Evolutionary conservation across 2,113 vertebrate species (phyloP).

Genomic region (Plectropomus leopardus): DNA sequence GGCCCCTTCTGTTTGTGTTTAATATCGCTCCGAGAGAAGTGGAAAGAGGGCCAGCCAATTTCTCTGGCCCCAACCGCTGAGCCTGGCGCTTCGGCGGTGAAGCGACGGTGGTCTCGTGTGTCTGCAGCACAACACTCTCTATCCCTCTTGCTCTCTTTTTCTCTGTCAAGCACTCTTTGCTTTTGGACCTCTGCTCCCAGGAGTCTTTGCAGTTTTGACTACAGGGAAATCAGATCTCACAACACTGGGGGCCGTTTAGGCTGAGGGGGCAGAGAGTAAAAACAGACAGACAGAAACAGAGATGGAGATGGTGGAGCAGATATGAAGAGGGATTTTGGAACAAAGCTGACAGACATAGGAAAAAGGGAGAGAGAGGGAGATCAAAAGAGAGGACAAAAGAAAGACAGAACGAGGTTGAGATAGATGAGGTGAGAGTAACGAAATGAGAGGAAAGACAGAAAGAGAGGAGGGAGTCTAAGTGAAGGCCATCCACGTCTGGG

Average conservation of each 20-base stretch:
- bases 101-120: conserved; percentile 67
- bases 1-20: conserved; percentile 95
- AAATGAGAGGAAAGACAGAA: conserved; percentile 42
- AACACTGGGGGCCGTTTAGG: conserved; percentile 63
- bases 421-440: conserved; percentile 69
- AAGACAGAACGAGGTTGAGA: conserved; percentile 29
- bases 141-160: background rate
- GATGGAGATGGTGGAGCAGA: conserved; percentile 42
- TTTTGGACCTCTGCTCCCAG: conserved; percentile 52
- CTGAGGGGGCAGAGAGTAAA: conserved; percentile 36
- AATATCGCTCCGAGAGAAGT: conserved; percentile 85
- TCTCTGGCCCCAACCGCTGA: conserved; percentile 60
- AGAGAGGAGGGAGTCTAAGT: conserved; percentile 34
- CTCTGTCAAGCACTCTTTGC: conserved; percentile 34
- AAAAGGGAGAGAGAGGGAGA: conserved; percentile 25
- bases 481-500: conserved; percentile 71
- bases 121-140: conserved; percentile 40
- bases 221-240: conserved; percentile 76
- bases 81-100: conserved; percentile 51
- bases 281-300: conserved; percentile 22
- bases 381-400: conserved; percentile 51
- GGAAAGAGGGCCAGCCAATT: conserved; percentile 72
- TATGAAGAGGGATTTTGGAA: no score
- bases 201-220: conserved; percentile 74
- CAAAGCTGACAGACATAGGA: conserved; percentile 28